A percentile compares a stretch with the other conserved stretches of the same genome.
Conservation (phyloP, 2,113 vertebrate species). For the Ceyx melanurus region DNA sequence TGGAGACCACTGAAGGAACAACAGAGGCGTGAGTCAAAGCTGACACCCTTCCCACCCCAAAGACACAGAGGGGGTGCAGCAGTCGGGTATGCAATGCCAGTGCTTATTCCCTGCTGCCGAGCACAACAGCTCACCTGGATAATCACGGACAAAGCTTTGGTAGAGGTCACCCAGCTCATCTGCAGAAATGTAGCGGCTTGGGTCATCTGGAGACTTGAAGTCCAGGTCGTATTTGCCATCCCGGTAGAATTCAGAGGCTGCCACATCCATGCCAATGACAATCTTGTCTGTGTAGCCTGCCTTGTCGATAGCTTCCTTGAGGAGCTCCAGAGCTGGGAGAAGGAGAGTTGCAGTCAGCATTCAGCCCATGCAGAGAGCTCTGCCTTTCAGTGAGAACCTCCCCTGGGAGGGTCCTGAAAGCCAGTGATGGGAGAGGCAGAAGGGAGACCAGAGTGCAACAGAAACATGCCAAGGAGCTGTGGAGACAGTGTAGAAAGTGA, state of each 20-base stretch:
- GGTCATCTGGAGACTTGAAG: conserved; percentile 90
- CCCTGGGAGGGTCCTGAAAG: not conserved
- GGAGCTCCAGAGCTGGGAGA: conserved; percentile 85
- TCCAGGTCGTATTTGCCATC: conserved; percentile 93
- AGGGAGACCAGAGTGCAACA: not conserved
- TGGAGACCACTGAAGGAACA: conserved; percentile 84
- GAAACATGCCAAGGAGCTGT: not conserved
- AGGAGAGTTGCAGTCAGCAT: not conserved
- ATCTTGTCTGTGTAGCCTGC: conserved; percentile 91
- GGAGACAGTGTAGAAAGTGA: not conserved
- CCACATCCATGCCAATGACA: conserved; percentile 94
- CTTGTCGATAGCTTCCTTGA: conserved; percentile 92
- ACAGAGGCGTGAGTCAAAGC: not conserved
- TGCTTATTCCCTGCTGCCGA: not conserved
- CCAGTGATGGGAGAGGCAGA: not conserved
- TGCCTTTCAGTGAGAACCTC: not conserved
- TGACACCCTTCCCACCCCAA: not conserved
- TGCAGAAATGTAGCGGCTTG: conserved; percentile 86
- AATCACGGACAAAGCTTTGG: conserved; percentile 91
- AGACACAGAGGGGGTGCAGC: not conserved
- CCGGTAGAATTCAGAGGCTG: conserved; percentile 89
- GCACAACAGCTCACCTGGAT: conserved; percentile 83
- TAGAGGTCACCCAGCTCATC: conserved; percentile 89
- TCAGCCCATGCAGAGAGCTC: not conserved
- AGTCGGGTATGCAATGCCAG: not conserved